Percentiles rank a stretch among this genome's conserved stretches.
phyloP scores from a whole-genome alignment of 2,888 invertebrate genomes.

The Oligia fasciuncula region DNA sequence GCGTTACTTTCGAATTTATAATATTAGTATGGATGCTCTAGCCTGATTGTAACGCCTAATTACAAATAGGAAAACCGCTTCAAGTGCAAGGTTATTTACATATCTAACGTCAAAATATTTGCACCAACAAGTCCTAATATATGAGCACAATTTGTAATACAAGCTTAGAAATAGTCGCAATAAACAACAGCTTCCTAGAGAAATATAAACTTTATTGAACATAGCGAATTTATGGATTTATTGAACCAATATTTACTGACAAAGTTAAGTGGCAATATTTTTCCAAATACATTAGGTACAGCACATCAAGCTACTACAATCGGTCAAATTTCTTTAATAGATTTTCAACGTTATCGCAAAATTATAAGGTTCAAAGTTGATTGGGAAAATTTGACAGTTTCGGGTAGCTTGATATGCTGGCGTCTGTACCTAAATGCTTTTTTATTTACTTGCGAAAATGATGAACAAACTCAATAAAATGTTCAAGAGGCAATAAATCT shows the following conservation, averaged over 20 bases:
- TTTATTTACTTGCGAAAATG: slow-evolving; percentile 16
- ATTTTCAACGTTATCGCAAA: no score
- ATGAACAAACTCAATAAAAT: slow-evolving; percentile 5
- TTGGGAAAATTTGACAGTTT: no score
- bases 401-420: no score
- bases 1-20: no score
- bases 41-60: slow-evolving; percentile 47
- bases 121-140: slow-evolving; percentile 42
- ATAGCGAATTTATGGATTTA: slow-evolving; percentile 45
- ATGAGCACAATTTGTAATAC: slow-evolving; percentile 57
- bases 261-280: slow-evolving; percentile 30
- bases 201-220: slow-evolving; percentile 49
- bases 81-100: slow-evolving; percentile 29
- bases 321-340: no score
- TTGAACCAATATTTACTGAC: slow-evolving; percentile 45
- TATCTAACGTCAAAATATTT: slow-evolving; percentile 46
- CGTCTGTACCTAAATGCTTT: no score
- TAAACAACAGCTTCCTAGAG: slow-evolving; percentile 51
- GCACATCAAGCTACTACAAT: no score
- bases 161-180: slow-evolving; percentile 54
- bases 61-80: slow-evolving; percentile 46
- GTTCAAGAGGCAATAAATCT: slow-evolving; percentile 34
- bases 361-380: no score
- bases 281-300: background rate
- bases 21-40: slow-evolving; percentile 12